A percentile compares a stretch with the other conserved stretches of the same genome.
These are phyloP conservation scores for Barnardius zonarius DNA, from an alignment of 2,113 vertebrate genomes.

Conservation along the genomic window DNA sequence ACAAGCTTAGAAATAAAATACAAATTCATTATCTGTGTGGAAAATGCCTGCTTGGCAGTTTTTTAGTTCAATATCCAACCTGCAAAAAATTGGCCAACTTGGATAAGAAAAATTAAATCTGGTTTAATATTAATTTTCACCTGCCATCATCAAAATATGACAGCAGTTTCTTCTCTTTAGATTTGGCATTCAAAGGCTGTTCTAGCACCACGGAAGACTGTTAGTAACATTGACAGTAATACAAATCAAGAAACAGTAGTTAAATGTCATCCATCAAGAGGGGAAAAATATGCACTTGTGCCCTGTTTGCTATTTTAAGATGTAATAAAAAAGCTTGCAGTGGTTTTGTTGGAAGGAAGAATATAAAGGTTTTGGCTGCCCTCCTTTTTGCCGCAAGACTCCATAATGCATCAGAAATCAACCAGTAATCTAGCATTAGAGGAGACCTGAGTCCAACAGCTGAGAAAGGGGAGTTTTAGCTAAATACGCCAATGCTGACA, in stretches of 20 bases:
- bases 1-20: slow-evolving; percentile 32
- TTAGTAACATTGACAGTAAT: not conserved
- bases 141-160: not conserved
- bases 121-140: slow-evolving; percentile 42
- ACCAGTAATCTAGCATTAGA: not conserved
- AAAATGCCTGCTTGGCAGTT: not conserved
- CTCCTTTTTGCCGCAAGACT: not conserved
- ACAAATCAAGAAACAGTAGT: slow-evolving; percentile 45
- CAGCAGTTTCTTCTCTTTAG: not conserved
- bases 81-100: slow-evolving; percentile 9
- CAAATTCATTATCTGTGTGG: not conserved
- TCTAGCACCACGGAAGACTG: not conserved
- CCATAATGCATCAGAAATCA: not conserved
- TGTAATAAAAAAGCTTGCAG: not conserved
- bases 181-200: slow-evolving; percentile 1
- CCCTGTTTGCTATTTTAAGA: slow-evolving; percentile 22
- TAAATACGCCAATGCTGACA: not conserved
- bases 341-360: not conserved
- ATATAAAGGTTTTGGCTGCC: not conserved
- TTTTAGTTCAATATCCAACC: not conserved
- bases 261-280: slow-evolving; percentile 22
- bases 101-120: not conserved
- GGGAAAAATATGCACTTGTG: not conserved
- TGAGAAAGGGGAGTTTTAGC: not conserved
- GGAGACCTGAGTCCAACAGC: accelerated